phyloP scores from a whole-genome alignment of 2,888 invertebrate species.

The Thymelicus acteon region DNA sequence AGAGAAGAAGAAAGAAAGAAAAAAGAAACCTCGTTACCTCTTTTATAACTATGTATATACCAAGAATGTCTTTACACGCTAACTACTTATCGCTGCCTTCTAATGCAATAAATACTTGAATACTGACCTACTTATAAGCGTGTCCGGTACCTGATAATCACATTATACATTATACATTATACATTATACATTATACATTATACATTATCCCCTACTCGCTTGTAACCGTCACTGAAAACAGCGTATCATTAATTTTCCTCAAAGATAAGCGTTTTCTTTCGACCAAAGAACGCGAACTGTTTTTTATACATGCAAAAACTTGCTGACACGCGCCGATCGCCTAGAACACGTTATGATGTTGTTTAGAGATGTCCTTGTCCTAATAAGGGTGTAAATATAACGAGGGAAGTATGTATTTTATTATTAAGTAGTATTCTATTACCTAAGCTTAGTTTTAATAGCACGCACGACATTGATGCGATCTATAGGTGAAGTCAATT shows the following conservation, averaged over 20 bases:
- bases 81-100: not conserved
- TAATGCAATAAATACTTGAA: not conserved
- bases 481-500: too few species aligned
- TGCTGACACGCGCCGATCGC: slow-evolving; percentile 30
- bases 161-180: slow-evolving; percentile 34
- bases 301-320: slow-evolving; percentile 36
- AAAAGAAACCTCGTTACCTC: too few species aligned
- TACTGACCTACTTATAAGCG: slow-evolving; percentile 13
- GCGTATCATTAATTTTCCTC: slow-evolving; percentile 40
- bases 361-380: not conserved
- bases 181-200: slow-evolving; percentile 33
- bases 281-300: slow-evolving; percentile 33
- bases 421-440: too few species aligned
- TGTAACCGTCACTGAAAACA: slow-evolving; percentile 22
- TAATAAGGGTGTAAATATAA: slow-evolving; percentile 2
- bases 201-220: slow-evolving; percentile 25
- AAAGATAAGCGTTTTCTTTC: slow-evolving; percentile 40
- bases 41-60: not conserved
- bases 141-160: slow-evolving; percentile 30
- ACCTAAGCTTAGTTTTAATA: too few species aligned
- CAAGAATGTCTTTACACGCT: not conserved
- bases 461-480: too few species aligned
- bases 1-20: too few species aligned
- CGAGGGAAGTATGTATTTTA: not conserved
- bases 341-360: slow-evolving; percentile 25